Base-by-base conservation (phyloP, 53 echinoderm and acorn worm genomes). In the Paracentrotus lividus region DNA sequence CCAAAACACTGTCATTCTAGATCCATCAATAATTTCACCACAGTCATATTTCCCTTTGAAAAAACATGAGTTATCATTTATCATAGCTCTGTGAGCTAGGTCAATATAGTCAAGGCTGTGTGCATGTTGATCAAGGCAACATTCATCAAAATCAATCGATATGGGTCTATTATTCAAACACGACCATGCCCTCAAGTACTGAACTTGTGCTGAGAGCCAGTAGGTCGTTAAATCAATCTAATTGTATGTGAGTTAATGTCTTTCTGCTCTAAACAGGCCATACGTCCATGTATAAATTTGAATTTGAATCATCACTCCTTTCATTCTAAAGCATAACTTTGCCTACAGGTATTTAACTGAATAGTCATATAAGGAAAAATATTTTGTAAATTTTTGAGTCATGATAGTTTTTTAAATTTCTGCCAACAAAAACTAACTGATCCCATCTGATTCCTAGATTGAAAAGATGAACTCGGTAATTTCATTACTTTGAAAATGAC, bases 131-230 rank as follows among this genome's bases (percentile, higher is more conserved):
- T 81, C 47, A 81, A 47, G 47, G 72, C 26, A 26, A 81, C 47
- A 81, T 81, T n/a, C 45, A 81, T 81, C 81, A 81, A 3, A 81
- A 81, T 81, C 12, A 47, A 81, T 47, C 45, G n/a, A 23, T 45
- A 49, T 77, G 26, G 81, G 42, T 81, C 81, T 45, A 47, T 26
- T 81, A 49, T 4, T 81, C 81, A 81, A 81, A 81, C n/a, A 47
- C 10, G 44, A n/a, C 47, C 81, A n/a, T 81, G n/a, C 31, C 20
- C 7, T 9, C 16, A 45, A 47, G 47, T 47, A n/a, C 47, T 18
- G 47, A 44, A 47, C n/a, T 81, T 47, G n/a, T n/a, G n/a, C n/a
- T n/a, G n/a, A n/a, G n/a, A n/a, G n/a, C n/a, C n/a, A n/a, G n/a
- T n/a, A n/a, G n/a, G n/a, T n/a, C n/a, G n/a, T n/a, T n/a, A n/a